phyloP scores from a whole-genome alignment of 2,888 invertebrate species.

The Rhaphigaster nebulosa region DNA sequence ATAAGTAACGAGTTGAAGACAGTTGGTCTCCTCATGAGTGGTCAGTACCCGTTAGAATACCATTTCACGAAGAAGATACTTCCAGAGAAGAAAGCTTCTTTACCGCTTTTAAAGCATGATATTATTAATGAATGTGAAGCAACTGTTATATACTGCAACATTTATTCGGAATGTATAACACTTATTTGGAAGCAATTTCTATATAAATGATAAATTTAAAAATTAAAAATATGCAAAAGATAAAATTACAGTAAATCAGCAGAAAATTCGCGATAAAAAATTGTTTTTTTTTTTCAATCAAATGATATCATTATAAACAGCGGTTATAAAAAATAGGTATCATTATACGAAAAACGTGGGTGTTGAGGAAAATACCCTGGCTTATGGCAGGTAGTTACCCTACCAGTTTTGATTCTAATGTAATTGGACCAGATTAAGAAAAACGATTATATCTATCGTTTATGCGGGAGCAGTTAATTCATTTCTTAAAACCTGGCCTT shows the following conservation, averaged over 20 bases:
- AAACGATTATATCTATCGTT: not conserved
- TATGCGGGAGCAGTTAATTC: not conserved
- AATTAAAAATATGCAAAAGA: not conserved
- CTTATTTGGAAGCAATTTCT: too few relatives aligned
- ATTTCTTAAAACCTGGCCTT: not conserved
- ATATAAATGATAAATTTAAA: not conserved
- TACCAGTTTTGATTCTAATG: not conserved
- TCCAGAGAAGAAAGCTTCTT: too few relatives aligned
- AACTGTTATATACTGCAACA: too few relatives aligned
- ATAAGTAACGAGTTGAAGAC: too few relatives aligned
- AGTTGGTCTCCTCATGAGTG: too few relatives aligned
- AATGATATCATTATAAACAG: not conserved
- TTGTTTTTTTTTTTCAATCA: not conserved
- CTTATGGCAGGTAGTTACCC: not conserved
- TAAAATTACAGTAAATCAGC: not conserved
- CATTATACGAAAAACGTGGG: not conserved
- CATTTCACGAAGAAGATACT: too few relatives aligned
- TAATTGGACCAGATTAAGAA: slow-evolving; percentile 10
- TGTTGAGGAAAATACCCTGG: not conserved
- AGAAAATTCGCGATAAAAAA: not conserved
- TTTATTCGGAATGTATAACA: too few relatives aligned
- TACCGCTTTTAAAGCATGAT: too few relatives aligned
- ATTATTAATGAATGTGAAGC: too few relatives aligned
- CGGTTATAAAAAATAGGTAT: not conserved
- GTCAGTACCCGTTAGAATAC: too few relatives aligned